Base-by-base conservation (phyloP, 1,140 invertebrate species). In the Theocolax elegans region DNA sequence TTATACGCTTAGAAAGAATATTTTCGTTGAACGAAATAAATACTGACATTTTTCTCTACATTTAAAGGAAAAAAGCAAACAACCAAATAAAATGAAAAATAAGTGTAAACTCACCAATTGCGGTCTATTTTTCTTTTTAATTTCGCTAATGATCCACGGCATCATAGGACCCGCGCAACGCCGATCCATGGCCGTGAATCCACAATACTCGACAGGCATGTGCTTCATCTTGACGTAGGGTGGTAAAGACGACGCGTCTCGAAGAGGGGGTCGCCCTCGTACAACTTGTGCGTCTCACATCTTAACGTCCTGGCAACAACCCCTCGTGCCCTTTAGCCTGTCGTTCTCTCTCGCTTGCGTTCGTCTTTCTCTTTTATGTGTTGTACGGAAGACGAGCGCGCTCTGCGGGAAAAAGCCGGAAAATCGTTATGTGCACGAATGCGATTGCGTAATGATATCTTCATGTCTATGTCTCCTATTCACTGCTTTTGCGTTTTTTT, bases 141-240 rank as follows among this genome's bases (percentile, higher is more conserved):
- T 90, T 75, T 91, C 89, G 19, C 89, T 88, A 35, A 91, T 89
- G 40, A 90, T 87, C 92, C 92, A 93, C 3, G 92, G 92, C 69
- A 93, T 78, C 92, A 94, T 94, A n/a, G 91, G 89, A 48, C 87
- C 90, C 40, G 91, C 92, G 73, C 92, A 91, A 46, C 91, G 83
- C 25, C 89, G 87, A 81, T 93, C 92, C 87, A 92, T 92, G 8
- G 90, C 91, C 10, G 91, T 91, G 80, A 87, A 91, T 23, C 92
- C 92, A 29, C 91, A 86, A 81, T 92, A 93, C 60, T 88, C 88
- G 29, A 92, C 88, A 3, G 90, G 88, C 31, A 91, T 89, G 48
- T 92, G 83, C 78, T 89, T 91, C 74, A 91, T 92, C 79, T 88
- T 90, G 58, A 25, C 17, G 21, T 13, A 44, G 31, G 4, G 4